Conservation (phyloP, 1,140 invertebrate genomes). For the Pseudomyrmex cubaensis region DNA sequence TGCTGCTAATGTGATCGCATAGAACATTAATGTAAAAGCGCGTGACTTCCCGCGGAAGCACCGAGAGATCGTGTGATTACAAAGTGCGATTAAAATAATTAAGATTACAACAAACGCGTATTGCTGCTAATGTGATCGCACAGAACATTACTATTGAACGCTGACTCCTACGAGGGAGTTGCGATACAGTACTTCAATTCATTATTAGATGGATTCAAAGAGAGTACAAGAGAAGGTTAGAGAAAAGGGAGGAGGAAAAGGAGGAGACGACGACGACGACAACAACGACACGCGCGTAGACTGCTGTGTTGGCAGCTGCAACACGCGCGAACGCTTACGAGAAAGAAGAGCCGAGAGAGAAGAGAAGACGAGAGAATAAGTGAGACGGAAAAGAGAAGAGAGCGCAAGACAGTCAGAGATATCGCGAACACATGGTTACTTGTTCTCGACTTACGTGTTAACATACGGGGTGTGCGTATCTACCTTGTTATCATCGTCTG, state of each 20-base stretch:
- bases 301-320: constrained; percentile 56
- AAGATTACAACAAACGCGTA: constrained; percentile 13
- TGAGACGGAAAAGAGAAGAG: constrained; percentile 18
- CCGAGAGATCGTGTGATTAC: background rate
- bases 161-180: constrained; percentile 5
- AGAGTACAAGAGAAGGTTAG: constrained; percentile 19
- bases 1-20: constrained; percentile 43
- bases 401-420: constrained; percentile 46
- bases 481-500: constrained; percentile 1
- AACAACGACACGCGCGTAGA: constrained; percentile 42
- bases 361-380: background rate
- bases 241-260: constrained; percentile 26
- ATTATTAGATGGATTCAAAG: constrained; percentile 54
- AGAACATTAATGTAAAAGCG: constrained; percentile 55
- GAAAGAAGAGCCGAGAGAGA: constrained; percentile 17
- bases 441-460: constrained; percentile 69
- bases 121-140: constrained; percentile 41
- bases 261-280: constrained; percentile 13
- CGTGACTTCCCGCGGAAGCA: no score
- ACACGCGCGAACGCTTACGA: constrained; percentile 20
- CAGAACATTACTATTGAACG: constrained; percentile 61
- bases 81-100: constrained; percentile 40
- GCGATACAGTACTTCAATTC: constrained; percentile 70
- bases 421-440: constrained; percentile 72
- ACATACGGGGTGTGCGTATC: constrained; percentile 27